Evolutionary conservation across 2,113 vertebrate species (phyloP), one percentile per base, ranked within the genome.

Genomic region (Craseonycteris thonglongyai): DNA sequence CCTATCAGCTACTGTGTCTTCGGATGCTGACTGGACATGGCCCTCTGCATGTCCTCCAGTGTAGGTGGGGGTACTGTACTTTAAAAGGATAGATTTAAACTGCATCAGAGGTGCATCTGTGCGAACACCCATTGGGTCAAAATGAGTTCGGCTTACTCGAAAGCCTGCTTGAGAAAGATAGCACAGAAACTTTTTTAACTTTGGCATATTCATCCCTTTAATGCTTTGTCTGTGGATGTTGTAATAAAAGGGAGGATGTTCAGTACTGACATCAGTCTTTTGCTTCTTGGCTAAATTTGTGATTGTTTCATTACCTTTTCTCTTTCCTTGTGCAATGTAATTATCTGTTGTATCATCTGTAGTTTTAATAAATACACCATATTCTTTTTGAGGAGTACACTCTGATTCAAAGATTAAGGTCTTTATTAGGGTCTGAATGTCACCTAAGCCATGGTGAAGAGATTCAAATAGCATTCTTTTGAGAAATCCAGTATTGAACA

Each of bases 131-230:
- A n/a, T n/a, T n/a, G n/a, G n/a, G n/a, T n/a, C n/a, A n/a, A n/a
- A n/a, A n/a, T n/a, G n/a, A n/a, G n/a, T n/a, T n/a, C n/a, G n/a
- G n/a, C n/a, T n/a, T n/a, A n/a, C n/a, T n/a, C n/a, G n/a, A n/a
- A n/a, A n/a, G n/a, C n/a, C n/a, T n/a, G n/a, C n/a, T n/a, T n/a
- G n/a, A n/a, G n/a, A n/a, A n/a, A n/a, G n/a, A n/a, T n/a, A n/a
- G n/a, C n/a, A n/a, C n/a, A n/a, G n/a, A n/a, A 99, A 99, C 95
- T 99, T 99, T 90, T 99, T 99, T 96, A 99, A 97, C 99, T 99
- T 99, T 79, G 99, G 99, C 99, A 99, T 99, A 96, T 99, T 99
- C 99, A 99, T 99, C 81, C 99, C 99, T 78, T 99, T 98, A 96
- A 99, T 99, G 96, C 99, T 99, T 98, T 99, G 99, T 74, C 99